Evolutionary conservation across 1,140 invertebrate genomes (phyloP).

Genomic region (Druon quercuslanigerum): DNA sequence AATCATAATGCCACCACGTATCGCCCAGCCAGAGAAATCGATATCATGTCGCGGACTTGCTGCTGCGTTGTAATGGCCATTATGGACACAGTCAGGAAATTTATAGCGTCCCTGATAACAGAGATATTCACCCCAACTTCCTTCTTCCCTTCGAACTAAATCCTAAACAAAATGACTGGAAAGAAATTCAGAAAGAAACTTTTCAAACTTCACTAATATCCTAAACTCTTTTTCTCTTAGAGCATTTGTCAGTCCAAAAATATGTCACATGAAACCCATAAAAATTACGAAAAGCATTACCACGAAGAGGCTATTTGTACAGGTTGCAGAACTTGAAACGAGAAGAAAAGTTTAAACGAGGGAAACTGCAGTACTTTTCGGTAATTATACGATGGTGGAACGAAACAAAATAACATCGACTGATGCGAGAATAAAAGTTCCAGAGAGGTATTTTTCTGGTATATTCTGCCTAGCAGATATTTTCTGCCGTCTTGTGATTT

Average conservation of each 20-base stretch:
- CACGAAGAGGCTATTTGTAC: constrained; percentile 9
- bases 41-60: constrained; percentile 37
- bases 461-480: background rate
- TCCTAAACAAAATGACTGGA: too few relatives aligned
- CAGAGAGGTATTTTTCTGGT: constrained; percentile 23
- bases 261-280: constrained; percentile 5
- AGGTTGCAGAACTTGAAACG: constrained; percentile 2
- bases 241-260: background rate
- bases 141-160: too few relatives aligned
- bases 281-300: constrained; percentile 5
- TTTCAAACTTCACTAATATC: background rate
- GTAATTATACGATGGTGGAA: constrained; percentile 22
- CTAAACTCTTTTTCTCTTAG: background rate
- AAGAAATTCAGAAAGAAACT: background rate
- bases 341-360: constrained; percentile 34
- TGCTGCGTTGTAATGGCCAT: constrained; percentile 31
- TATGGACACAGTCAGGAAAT: background rate
- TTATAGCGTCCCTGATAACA: background rate
- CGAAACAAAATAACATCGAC: constrained; percentile 28
- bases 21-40: constrained; percentile 40
- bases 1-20: constrained; percentile 52
- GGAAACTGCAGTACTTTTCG: constrained; percentile 25
- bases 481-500: constrained; percentile 17
- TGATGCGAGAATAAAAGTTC: constrained; percentile 16
- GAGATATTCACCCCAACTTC: background rate